Evolutionary conservation across 2,113 vertebrate species (phyloP).

Genomic region (Lasiurus cinereus): DNA sequence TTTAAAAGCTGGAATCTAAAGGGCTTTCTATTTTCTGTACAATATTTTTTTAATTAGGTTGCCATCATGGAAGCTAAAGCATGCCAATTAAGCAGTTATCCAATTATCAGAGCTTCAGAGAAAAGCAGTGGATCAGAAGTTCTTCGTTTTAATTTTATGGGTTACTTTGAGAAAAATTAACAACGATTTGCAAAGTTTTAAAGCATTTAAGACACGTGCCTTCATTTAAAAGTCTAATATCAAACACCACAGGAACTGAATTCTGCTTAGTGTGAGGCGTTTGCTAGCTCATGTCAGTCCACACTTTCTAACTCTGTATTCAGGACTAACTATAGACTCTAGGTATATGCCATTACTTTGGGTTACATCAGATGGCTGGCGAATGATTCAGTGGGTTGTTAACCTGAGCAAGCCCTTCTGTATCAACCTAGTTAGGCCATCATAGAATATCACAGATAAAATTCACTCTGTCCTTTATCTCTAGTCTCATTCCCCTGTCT

Average conservation of each 20-base stretch:
- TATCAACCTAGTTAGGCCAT: not conserved
- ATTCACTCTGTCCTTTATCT: not conserved
- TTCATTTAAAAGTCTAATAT: slow-evolving; percentile 12
- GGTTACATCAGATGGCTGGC: not conserved
- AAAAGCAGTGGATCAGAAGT: slow-evolving; percentile 18
- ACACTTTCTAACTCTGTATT: not conserved
- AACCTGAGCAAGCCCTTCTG: not conserved
- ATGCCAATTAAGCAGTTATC: slow-evolving; percentile 34
- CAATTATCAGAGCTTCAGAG: slow-evolving; percentile 64
- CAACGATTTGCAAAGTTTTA: slow-evolving; percentile 39
- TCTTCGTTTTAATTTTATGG: slow-evolving; percentile 68
- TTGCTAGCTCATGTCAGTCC: not conserved
- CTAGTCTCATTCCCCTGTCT: not conserved
- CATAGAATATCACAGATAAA: not conserved
- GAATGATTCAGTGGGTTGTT: not conserved
- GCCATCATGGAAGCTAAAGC: slow-evolving; percentile 13
- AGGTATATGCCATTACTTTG: slow-evolving; percentile 2
- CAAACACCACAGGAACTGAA: not conserved
- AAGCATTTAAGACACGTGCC: slow-evolving; percentile 1
- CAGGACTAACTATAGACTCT: not conserved
- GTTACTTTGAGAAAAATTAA: slow-evolving; percentile 48
- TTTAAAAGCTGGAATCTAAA: slow-evolving; percentile 54
- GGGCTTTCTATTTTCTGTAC: slow-evolving; percentile 38
- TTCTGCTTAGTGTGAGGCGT: not conserved
- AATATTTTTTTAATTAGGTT: not conserved